Evolutionary conservation across 1,140 invertebrate species (phyloP), one percentile per base, ranked within the genome.

Genomic region (Bombus impatiens): DNA sequence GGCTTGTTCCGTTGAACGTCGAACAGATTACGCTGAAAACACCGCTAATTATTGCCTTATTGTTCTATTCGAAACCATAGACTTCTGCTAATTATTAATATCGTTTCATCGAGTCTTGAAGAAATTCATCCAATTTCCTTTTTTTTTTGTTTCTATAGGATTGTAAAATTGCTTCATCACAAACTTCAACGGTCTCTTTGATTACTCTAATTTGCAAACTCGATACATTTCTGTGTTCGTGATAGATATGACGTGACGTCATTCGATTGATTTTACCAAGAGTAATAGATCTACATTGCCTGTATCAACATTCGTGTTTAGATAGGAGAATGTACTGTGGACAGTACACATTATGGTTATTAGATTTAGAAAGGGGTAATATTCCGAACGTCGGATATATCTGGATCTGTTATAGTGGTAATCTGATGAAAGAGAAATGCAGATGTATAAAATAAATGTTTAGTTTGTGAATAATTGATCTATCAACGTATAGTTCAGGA

Each of bases 1-100:
- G 53, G 76, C 28, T 78, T 12, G 57, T 62, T 78, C 37, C 57
- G 32, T 78, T 62, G 37, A 65, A 78, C 57, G 10, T 78, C 40
- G 53, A 65, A 65, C 37, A 10, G 32, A 76, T 53, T 76, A 53
- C 44, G 32, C 44, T 22, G 18, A 1, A 44, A 35, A 76, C n/a
- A 25, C 32, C 2, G 44, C 74, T 76, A 76, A 47, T 76, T 76
- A 76, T 35, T 13, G n/a, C n/a, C 32, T 53, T 35, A 32, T 22
- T n/a, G 18, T 76, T 53, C 42, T 28, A 32, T 18, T 53, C 47
- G 18, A 18, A 53, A 22, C 1, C 47, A 8, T 53, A 53, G 47
- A 53, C 47, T 22, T 53, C 18, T 53, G 22, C 40, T 25, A 28
- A 25, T 70, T 70, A 70, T 37, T 22, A 10, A 37, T 70, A 12